These are phyloP conservation scores for Chaenocephalus aceratus DNA, from an alignment of 2,113 vertebrate genomes.

Conservation along the genomic window DNA sequence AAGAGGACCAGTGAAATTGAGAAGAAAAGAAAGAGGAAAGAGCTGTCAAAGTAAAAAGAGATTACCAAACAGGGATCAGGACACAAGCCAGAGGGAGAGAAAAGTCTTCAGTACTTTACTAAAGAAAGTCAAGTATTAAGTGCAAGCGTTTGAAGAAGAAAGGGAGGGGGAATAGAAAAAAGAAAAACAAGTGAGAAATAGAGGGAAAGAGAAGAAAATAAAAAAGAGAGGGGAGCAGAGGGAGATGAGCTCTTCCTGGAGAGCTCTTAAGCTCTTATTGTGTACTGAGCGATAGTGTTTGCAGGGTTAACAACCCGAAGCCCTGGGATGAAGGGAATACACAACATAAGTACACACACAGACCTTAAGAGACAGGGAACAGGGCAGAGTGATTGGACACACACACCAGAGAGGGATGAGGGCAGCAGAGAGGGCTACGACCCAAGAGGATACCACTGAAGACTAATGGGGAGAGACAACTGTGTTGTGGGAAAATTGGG, in stretches of 20 bases:
- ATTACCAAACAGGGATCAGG: constrained; percentile 41
- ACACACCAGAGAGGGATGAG: constrained; percentile 25
- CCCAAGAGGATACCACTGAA: constrained; percentile 14
- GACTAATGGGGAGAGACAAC: constrained; percentile 7
- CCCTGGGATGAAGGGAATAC: constrained; percentile 36
- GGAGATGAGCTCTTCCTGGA: constrained; percentile 44
- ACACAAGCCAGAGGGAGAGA: constrained; percentile 13
- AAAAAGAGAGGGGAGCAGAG: constrained; percentile 3
- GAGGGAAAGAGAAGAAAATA: background rate
- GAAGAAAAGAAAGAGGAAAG: background rate
- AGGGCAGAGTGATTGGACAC: constrained; percentile 33
- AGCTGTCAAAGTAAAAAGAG: constrained; percentile 8
- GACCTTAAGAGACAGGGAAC: background rate
- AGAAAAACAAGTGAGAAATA: constrained; percentile 28
- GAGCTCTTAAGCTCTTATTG: constrained; percentile 64
- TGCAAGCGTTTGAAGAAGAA: constrained; percentile 9
- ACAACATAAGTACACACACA: constrained; percentile 9
- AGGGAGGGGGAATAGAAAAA: constrained; percentile 14
- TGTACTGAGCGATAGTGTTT: constrained; percentile 63
- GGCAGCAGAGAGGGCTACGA: constrained; percentile 12
- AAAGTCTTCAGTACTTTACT: constrained; percentile 9
- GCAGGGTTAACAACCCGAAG: constrained; percentile 60
- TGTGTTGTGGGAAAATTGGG: constrained; percentile 14
- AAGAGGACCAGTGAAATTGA: background rate
- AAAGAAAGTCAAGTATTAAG: constrained; percentile 39